A percentile compares a stretch with the other conserved stretches of the same genome.
These are phyloP conservation scores for Melanotaenia duboulayi DNA, from an alignment of 2,113 vertebrate genomes.

Conservation along the genomic window DNA sequence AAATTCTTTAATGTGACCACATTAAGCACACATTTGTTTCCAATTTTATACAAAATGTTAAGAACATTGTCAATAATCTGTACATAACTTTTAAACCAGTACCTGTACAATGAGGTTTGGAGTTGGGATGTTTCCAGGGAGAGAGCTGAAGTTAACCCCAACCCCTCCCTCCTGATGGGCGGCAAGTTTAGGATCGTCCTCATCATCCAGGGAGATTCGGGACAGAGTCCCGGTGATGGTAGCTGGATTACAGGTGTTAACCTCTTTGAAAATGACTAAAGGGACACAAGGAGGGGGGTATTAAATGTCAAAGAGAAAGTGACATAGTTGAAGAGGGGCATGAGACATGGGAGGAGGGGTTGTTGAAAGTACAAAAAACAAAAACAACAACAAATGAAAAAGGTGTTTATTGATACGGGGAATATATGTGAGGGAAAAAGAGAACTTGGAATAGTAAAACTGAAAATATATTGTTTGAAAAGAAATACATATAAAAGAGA, in stretches of 20 bases:
- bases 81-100: background rate
- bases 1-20: too few relatives aligned
- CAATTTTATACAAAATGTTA: too few relatives aligned
- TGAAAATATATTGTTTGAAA: slow-evolving; percentile 23
- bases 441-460: background rate
- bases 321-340: background rate
- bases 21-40: too few relatives aligned
- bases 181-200: slow-evolving; percentile 94
- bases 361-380: background rate
- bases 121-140: slow-evolving; percentile 95
- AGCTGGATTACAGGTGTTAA: slow-evolving; percentile 96
- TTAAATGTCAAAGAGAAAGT: slow-evolving; percentile 18
- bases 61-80: background rate
- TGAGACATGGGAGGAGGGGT: background rate
- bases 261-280: slow-evolving; percentile 97
- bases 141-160: slow-evolving; percentile 90
- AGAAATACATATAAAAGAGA: slow-evolving; percentile 15
- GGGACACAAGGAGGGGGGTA: slow-evolving; percentile 17
- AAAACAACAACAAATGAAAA: too few relatives aligned
- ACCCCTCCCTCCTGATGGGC: slow-evolving; percentile 88
- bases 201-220: slow-evolving; percentile 96
- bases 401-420: too few relatives aligned
- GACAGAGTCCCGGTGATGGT: slow-evolving; percentile 97
- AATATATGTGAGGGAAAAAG: background rate
- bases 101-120: slow-evolving; percentile 91